Evolutionary conservation across 1,140 invertebrate genomes (phyloP), one percentile per base, ranked within the genome.

Genomic region (Antheraea pernyi): DNA sequence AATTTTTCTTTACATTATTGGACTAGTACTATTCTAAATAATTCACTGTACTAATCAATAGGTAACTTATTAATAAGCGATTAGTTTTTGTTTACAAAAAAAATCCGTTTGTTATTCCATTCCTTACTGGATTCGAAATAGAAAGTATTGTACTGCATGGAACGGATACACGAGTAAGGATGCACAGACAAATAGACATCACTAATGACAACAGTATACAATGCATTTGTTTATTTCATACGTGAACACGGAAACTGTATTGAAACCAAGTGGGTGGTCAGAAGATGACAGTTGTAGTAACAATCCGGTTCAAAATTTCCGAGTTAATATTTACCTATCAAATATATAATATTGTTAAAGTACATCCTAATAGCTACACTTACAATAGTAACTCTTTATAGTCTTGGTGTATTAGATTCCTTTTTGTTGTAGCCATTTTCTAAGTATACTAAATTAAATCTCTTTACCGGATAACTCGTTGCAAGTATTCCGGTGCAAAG

Each of bases 201-300:
- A 75, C 83, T 89, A 91, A 91, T 88, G 79, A 87, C 86, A 87
- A 88, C 82, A 78, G 79, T 73, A 90, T 74, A 91, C 89, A 90
- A 89, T 85, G 77, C 67, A 82, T 84, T 85, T 89, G 89, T 91
- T 91, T 91, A 88, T 88, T 88, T 85, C 82, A 77, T 79, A 71
- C 65, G 74, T 59, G 22, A 74, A 73, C 73, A 64, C 70, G 75
- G 77, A 81, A 79, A 80, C 78, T 77, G 73, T 73, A 73, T 73
- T 66, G 62, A 58, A 60, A 58, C 67, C 81, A 69, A 84, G 82
- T 86, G 82, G 84, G 82, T 86, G 84, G 82, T 77, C 81, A 74
- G 69, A 69, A 42, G 11, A 42, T 42, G 11, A 42, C 39, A 8
- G 39, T 42, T 10, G 7, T 42, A 42, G 11, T 8, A 11, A 42